These are phyloP conservation scores for Porites lutea DNA, from an alignment of 64 coral and sea anemone genomes.

Conservation along the genomic window DNA sequence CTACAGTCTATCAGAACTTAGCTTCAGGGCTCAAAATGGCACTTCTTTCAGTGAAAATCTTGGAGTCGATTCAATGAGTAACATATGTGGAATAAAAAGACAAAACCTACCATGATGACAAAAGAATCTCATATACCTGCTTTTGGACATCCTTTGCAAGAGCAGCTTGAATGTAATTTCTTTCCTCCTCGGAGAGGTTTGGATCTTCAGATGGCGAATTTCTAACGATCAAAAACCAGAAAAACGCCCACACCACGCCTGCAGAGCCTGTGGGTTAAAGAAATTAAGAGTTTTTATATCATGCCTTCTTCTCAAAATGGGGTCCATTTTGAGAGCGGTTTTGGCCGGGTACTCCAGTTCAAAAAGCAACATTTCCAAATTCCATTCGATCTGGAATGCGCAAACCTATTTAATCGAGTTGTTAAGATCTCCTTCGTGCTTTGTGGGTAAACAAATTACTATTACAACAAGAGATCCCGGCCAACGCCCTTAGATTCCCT, in stretches of 20 bases:
- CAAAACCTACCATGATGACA: background rate
- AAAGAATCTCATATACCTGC: background rate
- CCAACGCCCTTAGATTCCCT: too few relatives aligned
- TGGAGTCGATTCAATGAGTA: too few relatives aligned
- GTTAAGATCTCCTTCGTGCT: too few relatives aligned
- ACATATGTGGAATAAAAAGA: too few relatives aligned
- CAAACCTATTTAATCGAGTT: too few relatives aligned
- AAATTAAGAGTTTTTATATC: background rate
- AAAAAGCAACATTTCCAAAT: background rate
- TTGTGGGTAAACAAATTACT: too few relatives aligned
- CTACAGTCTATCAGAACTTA: too few relatives aligned
- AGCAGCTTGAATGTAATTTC: slow-evolving; percentile 63
- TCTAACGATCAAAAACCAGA: slow-evolving; percentile 86
- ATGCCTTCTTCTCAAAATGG: too few relatives aligned
- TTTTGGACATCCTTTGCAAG: slow-evolving; percentile 52
- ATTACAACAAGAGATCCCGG: too few relatives aligned
- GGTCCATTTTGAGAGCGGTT: background rate
- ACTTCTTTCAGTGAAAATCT: too few relatives aligned
- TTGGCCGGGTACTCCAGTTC: background rate
- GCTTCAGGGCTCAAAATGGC: too few relatives aligned
- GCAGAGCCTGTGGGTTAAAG: slow-evolving; percentile 40
- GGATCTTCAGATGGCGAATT: slow-evolving; percentile 87
- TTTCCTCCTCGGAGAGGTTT: slow-evolving; percentile 73
- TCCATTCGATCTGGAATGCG: too few relatives aligned
- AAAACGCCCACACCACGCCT: slow-evolving; percentile 78